A percentile compares a stretch with the other conserved stretches of the same genome.
Evolutionary conservation across 2,113 vertebrate genomes (phyloP).

Genomic region (Hyperopisus bebe): DNA sequence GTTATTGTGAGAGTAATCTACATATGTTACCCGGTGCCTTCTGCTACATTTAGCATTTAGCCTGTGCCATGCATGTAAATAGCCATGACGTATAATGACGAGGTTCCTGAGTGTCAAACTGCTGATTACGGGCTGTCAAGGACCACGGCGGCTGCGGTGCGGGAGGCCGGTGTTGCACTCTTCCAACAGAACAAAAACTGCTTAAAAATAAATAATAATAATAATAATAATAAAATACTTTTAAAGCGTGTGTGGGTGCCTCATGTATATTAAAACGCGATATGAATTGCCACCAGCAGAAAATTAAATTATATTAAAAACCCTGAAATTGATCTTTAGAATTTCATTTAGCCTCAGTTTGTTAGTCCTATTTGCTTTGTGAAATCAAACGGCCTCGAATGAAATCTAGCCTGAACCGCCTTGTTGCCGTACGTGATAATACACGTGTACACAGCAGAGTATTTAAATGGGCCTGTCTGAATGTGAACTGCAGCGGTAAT

Average conservation of each 20-base stretch:
- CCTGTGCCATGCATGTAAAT: neutral
- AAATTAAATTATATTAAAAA: neutral
- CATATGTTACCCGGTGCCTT: neutral
- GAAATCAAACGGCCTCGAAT: neutral
- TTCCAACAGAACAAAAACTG: neutral
- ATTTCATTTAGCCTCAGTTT: neutral
- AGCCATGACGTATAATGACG: neutral
- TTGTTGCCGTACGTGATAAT: neutral
- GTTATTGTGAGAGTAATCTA: conserved; percentile 15
- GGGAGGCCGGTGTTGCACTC: too few species aligned
- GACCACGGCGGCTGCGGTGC: too few species aligned
- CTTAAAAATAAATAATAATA: neutral
- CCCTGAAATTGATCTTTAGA: neutral
- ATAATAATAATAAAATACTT: neutral
- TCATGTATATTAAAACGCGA: neutral
- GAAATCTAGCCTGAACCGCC: neutral
- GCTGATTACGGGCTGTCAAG: neutral
- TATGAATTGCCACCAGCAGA: neutral
- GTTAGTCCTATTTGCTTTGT: neutral
- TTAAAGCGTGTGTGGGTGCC: neutral
- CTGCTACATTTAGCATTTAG: neutral
- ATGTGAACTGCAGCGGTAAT: neutral
- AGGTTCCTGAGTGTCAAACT: neutral
- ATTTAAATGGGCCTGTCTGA: neutral
- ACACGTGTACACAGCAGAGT: neutral